These are phyloP conservation scores for Sylvilagus bachmani DNA, from an alignment of 2,113 vertebrate species.

Conservation along the genomic window DNA sequence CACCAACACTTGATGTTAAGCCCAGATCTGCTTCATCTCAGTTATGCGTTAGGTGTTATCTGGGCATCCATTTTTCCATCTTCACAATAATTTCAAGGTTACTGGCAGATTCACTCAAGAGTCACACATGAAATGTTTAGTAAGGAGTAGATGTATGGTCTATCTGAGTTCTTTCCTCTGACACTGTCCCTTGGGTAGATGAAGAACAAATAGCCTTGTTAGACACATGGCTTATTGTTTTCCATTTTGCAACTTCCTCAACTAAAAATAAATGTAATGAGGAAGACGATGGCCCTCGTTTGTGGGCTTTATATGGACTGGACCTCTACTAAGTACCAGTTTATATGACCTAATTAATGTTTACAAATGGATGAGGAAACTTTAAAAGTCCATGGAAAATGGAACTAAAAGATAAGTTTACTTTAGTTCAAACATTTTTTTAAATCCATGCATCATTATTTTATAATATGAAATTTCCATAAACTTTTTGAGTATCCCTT, in stretches of 20 bases:
- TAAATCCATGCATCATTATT: no score
- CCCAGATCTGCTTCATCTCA: background rate
- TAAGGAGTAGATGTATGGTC: background rate
- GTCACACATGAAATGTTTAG: background rate
- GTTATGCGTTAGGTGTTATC: background rate
- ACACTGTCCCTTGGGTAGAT: background rate
- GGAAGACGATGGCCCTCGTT: background rate
- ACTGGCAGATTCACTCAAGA: background rate
- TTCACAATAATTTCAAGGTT: background rate
- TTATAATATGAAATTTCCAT: no score
- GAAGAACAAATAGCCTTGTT: background rate
- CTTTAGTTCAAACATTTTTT: no score
- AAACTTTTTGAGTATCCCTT: no score
- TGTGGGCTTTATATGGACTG: background rate
- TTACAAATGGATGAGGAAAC: background rate
- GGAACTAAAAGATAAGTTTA: no score
- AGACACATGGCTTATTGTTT: background rate
- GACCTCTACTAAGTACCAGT: background rate
- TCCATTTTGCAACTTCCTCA: background rate
- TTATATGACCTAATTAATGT: background rate
- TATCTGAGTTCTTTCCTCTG: background rate
- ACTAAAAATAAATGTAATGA: constrained; percentile 33
- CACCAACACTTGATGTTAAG: background rate
- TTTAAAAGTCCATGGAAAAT: no score
- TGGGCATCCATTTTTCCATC: background rate